phyloP scores from a whole-genome alignment of 2,888 invertebrate genomes.

The Slavum lentiscoides region DNA sequence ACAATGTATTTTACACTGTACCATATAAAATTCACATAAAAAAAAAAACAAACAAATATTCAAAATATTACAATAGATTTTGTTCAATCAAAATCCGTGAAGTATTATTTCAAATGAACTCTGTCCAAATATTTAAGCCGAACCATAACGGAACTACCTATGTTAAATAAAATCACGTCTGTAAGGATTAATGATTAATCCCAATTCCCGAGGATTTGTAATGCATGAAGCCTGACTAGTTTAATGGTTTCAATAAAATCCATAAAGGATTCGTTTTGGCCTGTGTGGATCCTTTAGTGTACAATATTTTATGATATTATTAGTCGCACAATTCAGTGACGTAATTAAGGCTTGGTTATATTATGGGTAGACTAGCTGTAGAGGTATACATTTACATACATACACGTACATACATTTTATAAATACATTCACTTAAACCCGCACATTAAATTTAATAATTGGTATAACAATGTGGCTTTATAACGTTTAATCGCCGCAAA shows the following conservation, averaged over 20 bases:
- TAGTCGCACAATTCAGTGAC: not conserved
- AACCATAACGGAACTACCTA: slow-evolving; percentile 8
- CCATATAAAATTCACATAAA: no score
- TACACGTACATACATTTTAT: not conserved
- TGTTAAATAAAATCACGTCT: slow-evolving; percentile 34
- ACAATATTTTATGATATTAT: not conserved
- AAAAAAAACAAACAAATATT: no score
- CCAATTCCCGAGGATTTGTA: slow-evolving; percentile 14
- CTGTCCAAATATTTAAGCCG: not conserved
- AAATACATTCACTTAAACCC: not conserved
- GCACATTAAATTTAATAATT: not conserved
- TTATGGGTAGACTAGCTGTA: no score
- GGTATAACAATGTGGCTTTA: no score
- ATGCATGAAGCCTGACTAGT: slow-evolving; percentile 18
- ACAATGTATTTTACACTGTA: no score
- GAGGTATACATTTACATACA: not conserved
- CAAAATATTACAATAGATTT: not conserved
- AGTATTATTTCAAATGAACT: not conserved
- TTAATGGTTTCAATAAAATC: slow-evolving; percentile 30
- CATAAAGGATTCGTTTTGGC: slow-evolving; percentile 10
- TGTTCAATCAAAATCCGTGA: no score
- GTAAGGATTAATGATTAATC: slow-evolving; percentile 21
- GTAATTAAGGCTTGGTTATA: not conserved
- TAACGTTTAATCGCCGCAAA: no score
- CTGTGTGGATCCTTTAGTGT: not conserved